Evolutionary conservation across 2,113 vertebrate species (phyloP), one percentile per base, ranked within the genome.

Genomic region (Sinocyclocheilus maitianheensis): DNA sequence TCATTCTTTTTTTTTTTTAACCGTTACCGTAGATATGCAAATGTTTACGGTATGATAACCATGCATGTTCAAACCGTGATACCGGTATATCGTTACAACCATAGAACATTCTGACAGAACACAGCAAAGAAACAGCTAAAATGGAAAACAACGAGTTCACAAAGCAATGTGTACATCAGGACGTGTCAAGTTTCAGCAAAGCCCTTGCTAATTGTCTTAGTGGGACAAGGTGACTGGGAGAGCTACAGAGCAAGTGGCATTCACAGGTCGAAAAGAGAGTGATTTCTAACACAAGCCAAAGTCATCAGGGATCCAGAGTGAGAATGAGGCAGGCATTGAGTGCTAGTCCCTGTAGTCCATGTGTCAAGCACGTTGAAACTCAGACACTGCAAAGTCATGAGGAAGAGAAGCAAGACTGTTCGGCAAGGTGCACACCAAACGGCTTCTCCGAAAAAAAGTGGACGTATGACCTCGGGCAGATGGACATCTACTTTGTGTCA

Each of bases 311-410:
- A 87, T 48, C 40, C n/a, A 58, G 65, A 79, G 51, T 53, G 76
- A 58, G 71, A 82, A 37, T n/a, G 46, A 53, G 83, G 72, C 5
- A 40, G 85, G 67, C 30, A 46, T 71, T 84, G 82, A 84, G 86
- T 67, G 43, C 55, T 11, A 65, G 58, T 85, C 83, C 84, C 84
- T n/a, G 26, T 55, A 34, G 84, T 43, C 60, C 51, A 77, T 26
- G 62, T 84, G 69, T 86, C 81, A 86, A 65, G 75, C 83, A 78
- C 78, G 4, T 75, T 84, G 40, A 76, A 76, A 48, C 20, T 84
- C 55, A 24, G 43, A 67, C 72, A 75, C 76, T 26, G 30, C 51
- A 69, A 55, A 62, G 87, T 67, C 79, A 67, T 14, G 14, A 81
- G 22, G 67, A 67, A 77, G 63, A 84, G 14, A n/a, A 65, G 60